Evolutionary conservation across 2,888 invertebrate genomes (phyloP).

Genomic region (Halictus quadricinctus): DNA sequence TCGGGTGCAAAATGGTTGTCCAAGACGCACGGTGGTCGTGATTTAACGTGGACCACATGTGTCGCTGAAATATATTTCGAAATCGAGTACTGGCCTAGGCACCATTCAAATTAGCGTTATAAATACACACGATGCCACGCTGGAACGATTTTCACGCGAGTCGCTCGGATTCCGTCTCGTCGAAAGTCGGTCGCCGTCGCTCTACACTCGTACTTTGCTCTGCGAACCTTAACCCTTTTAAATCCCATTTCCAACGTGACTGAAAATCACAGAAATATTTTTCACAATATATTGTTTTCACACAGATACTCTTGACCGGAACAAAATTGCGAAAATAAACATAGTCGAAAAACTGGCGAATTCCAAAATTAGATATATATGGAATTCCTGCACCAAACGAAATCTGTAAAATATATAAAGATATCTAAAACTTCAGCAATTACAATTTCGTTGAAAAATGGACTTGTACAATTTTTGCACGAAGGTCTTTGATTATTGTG

Average conservation of each 20-base stretch:
- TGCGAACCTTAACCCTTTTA: not conserved
- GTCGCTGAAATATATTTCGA: conserved; percentile 50
- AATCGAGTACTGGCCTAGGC: conserved; percentile 54
- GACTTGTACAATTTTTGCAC: not conserved
- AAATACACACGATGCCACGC: conserved; percentile 34
- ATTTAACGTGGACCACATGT: conserved; percentile 50
- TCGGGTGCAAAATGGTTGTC: conserved; percentile 45
- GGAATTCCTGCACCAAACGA: too few relatives aligned
- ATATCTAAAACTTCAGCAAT: not conserved
- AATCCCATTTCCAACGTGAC: not conserved
- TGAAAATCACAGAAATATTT: not conserved
- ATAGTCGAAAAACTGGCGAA: not conserved
- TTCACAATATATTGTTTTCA: not conserved
- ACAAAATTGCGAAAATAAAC: not conserved
- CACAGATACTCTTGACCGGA: not conserved
- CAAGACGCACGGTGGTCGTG: conserved; percentile 23
- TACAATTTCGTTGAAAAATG: not conserved
- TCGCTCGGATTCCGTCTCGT: conserved; percentile 4
- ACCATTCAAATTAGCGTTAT: conserved; percentile 51
- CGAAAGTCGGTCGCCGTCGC: not conserved
- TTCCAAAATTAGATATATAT: not conserved
- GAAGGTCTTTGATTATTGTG: not conserved
- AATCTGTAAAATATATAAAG: not conserved
- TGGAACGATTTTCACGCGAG: conserved; percentile 23
- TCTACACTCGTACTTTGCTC: not conserved